Evolutionary conservation across 2,113 vertebrate species (phyloP).

Genomic region (Gnathonemus echidnorhynchus): DNA sequence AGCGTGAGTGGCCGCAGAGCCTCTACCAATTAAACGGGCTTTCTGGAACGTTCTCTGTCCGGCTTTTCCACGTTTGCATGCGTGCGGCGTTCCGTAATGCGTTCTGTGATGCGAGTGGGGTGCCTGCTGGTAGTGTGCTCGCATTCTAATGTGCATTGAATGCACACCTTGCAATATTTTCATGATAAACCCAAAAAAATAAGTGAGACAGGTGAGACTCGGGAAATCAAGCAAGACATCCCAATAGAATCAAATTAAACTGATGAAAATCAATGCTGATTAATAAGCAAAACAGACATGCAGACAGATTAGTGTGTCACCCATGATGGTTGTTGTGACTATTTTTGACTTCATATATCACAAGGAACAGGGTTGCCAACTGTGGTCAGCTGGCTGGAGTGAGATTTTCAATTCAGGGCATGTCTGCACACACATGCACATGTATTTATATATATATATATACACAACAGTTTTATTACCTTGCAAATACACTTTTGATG

Average conservation of each 20-base stretch:
- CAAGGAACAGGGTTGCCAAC: neutral
- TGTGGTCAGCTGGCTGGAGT: no score
- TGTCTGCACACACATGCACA: no score
- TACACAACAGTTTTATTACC: neutral
- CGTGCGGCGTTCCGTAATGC: neutral
- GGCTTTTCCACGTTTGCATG: neutral
- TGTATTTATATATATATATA: no score
- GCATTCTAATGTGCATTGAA: neutral
- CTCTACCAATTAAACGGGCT: constrained; percentile 5
- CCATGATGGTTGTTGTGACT: neutral
- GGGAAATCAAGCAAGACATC: neutral
- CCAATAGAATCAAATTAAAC: neutral
- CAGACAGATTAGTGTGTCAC: neutral
- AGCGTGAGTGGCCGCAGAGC: neutral
- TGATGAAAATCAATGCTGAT: neutral
- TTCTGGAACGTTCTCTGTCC: neutral
- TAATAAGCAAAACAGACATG: neutral
- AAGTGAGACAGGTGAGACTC: neutral
- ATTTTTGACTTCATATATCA: neutral
- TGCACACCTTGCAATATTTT: neutral
- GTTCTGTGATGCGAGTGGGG: neutral
- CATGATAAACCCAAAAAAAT: neutral
- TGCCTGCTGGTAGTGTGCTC: neutral
- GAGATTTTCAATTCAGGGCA: no score
- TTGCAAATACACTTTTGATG: neutral